Evolutionary conservation across 2,797 vertebrate genomes (phyloP).

Genomic region (Acipenser transmontanus): DNA sequence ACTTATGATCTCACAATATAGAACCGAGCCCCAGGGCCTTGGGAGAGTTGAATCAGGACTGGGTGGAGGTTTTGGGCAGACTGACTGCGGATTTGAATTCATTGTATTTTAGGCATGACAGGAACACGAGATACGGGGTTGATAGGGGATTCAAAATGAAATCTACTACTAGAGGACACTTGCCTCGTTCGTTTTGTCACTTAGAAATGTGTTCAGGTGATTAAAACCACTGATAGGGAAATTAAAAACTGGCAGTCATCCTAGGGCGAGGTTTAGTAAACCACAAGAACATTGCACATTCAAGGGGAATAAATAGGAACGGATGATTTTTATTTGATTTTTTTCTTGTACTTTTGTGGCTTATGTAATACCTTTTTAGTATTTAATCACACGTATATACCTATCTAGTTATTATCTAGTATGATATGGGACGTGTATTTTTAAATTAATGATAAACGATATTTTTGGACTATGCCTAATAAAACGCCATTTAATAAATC

Average conservation of each 20-base stretch:
- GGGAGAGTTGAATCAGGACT: neutral
- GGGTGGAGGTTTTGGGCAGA: neutral
- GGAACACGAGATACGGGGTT: neutral
- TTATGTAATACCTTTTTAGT: no score
- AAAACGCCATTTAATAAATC: no score
- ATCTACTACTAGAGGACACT: neutral
- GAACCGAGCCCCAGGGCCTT: neutral
- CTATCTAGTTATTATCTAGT: no score
- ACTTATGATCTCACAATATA: no score
- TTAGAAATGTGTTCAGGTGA: conserved; percentile 15
- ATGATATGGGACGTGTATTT: no score
- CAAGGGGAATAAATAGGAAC: no score
- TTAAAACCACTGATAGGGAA: conserved; percentile 13
- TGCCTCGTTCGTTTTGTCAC: conserved; percentile 4
- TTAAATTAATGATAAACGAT: no score
- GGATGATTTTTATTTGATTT: no score
- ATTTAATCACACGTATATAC: no score
- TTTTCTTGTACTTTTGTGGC: no score
- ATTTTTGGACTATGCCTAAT: no score
- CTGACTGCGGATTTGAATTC: neutral
- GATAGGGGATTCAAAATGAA: neutral
- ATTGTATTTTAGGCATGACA: neutral
- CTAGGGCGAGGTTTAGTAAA: neutral
- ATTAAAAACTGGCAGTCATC: neutral
- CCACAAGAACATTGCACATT: no score